Evolutionary conservation across 2,888 invertebrate species (phyloP).

Genomic region (Aethes cnicana): DNA sequence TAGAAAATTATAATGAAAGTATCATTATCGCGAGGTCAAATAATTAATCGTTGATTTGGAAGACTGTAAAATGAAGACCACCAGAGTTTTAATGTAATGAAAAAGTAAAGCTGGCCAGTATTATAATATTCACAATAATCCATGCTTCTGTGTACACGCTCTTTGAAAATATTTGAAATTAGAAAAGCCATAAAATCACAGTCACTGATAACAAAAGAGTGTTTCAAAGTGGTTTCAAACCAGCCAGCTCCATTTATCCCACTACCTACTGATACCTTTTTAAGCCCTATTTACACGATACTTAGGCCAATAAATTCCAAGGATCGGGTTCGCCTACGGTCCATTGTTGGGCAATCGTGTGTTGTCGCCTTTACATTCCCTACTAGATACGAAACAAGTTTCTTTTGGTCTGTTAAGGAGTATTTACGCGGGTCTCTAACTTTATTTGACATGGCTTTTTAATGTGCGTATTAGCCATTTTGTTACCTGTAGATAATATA

Average conservation of each 20-base stretch:
- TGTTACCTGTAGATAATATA: background rate
- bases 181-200: background rate
- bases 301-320: slow-evolving; percentile 27
- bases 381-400: slow-evolving; percentile 28
- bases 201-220: slow-evolving; percentile 4
- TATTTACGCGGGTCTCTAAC: slow-evolving; percentile 23
- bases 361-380: slow-evolving; percentile 30
- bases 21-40: too few species aligned
- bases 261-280: slow-evolving; percentile 24
- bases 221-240: slow-evolving; percentile 4
- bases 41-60: too few species aligned
- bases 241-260: slow-evolving; percentile 13
- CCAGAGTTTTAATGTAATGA: too few species aligned
- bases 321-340: slow-evolving; percentile 66
- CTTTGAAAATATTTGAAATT: too few species aligned
- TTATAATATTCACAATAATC: too few species aligned
- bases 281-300: slow-evolving; percentile 27
- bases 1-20: too few species aligned
- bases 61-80: too few species aligned
- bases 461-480: background rate
- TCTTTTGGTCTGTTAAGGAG: slow-evolving; percentile 24
- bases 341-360: slow-evolving; percentile 48
- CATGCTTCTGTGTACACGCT: too few species aligned
- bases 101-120: too few species aligned
- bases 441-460: slow-evolving; percentile 2